Percentiles rank a stretch among this genome's conserved stretches.
Conservation (phyloP, 2,888 invertebrate species). For the Diabrotica balteata region DNA sequence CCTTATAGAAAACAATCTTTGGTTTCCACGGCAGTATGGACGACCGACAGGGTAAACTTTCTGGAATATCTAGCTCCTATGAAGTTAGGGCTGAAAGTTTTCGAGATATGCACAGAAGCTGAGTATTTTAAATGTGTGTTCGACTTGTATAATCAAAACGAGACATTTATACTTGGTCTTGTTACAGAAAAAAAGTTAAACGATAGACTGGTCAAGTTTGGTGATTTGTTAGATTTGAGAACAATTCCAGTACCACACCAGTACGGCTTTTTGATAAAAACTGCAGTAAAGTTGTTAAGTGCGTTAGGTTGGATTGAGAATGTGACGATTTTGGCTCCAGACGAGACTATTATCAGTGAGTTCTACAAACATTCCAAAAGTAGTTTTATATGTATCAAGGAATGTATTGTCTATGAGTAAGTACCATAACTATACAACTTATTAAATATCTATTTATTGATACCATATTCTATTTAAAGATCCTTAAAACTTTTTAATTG, state of each 20-base stretch:
- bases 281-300: conserved; percentile 48
- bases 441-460: no score
- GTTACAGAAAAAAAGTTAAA: conserved; percentile 42
- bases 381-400: conserved; percentile 53
- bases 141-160: conserved; percentile 45
- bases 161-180: conserved; percentile 47
- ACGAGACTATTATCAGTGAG: conserved; percentile 48
- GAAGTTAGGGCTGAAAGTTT: conserved; percentile 49
- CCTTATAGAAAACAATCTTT: conserved; percentile 45
- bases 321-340: conserved; percentile 52
- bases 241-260: conserved; percentile 40
- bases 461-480: no score
- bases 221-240: conserved; percentile 48
- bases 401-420: conserved; percentile 50
- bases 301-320: conserved; percentile 51
- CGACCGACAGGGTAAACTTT: conserved; percentile 51
- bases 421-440: conserved; percentile 23
- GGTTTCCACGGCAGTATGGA: conserved; percentile 54
- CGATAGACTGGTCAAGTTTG: conserved; percentile 46
- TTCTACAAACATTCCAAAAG: conserved; percentile 51
- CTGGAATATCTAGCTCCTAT: conserved; percentile 46
- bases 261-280: conserved; percentile 45
- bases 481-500: neutral
- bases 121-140: conserved; percentile 51
- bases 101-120: conserved; percentile 49